Conservation (phyloP, 1,140 invertebrate species). For the Dendroctonus ponderosae region DNA sequence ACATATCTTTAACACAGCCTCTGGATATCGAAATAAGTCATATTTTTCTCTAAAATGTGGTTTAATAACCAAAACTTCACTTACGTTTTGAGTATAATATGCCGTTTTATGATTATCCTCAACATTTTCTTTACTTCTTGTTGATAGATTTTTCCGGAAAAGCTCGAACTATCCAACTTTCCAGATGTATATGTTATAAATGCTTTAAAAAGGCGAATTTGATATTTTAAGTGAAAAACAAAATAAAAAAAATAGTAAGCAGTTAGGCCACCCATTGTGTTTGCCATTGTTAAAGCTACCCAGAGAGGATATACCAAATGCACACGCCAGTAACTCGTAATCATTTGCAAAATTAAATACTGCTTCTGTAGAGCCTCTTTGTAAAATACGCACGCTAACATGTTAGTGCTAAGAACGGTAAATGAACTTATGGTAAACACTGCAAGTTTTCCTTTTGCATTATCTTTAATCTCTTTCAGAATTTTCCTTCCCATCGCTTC, state of each 20-base stretch:
- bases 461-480: neutral
- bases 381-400: neutral
- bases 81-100: too few species aligned
- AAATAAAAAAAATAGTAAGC: constrained; percentile 3
- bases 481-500: constrained; percentile 6
- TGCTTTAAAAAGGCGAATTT: neutral
- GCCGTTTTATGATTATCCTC: too few species aligned
- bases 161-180: too few species aligned
- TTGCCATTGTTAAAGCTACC: neutral
- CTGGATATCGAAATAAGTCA: too few species aligned
- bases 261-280: neutral
- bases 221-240: constrained; percentile 8
- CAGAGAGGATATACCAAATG: neutral
- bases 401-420: neutral
- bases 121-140: too few species aligned
- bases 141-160: too few species aligned
- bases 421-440: neutral
- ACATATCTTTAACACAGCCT: too few species aligned
- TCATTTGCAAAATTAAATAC: neutral
- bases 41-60: too few species aligned
- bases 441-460: neutral
- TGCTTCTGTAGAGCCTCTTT: neutral
- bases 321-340: neutral
- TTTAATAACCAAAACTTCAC: too few species aligned
- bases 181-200: neutral